These are phyloP conservation scores for Campylorhamphus procurvoides DNA, from an alignment of 2,113 vertebrate genomes.

Conservation along the genomic window DNA sequence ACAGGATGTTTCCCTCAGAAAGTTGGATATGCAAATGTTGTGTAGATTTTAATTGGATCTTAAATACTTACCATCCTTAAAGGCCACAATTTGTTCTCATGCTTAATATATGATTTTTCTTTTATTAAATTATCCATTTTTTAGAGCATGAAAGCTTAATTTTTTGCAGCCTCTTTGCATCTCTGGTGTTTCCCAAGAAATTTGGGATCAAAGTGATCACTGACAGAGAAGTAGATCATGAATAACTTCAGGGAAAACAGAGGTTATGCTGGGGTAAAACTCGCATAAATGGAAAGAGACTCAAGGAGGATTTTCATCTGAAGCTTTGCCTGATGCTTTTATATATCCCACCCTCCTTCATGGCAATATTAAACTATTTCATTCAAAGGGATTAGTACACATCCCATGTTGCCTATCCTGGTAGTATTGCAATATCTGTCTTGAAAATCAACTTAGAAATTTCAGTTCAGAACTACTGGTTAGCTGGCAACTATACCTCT, in stretches of 20 bases:
- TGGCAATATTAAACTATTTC: not conserved
- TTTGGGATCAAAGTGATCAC: not conserved
- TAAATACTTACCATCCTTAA: not conserved
- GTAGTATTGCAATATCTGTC: not conserved
- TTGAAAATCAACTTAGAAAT: not conserved
- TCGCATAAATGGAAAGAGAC: not conserved
- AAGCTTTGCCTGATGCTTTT: not conserved
- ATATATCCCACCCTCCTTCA: not conserved
- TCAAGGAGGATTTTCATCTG: not conserved
- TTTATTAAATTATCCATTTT: not conserved
- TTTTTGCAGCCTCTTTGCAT: not conserved
- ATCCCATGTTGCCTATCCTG: not conserved
- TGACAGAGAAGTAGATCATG: not conserved
- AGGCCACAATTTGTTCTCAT: not conserved
- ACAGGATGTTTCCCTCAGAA: not conserved
- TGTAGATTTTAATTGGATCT: not conserved
- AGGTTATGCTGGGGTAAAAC: not conserved
- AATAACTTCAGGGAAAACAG: not conserved
- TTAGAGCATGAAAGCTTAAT: not conserved
- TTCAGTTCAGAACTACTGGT: not conserved
- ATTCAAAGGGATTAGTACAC: not conserved
- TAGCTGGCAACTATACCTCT: not conserved
- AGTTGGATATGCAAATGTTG: not conserved
- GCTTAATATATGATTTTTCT: not conserved
- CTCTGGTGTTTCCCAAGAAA: not conserved